phyloP scores from a whole-genome alignment of 2,888 invertebrate species.

The Pandemis corylana region DNA sequence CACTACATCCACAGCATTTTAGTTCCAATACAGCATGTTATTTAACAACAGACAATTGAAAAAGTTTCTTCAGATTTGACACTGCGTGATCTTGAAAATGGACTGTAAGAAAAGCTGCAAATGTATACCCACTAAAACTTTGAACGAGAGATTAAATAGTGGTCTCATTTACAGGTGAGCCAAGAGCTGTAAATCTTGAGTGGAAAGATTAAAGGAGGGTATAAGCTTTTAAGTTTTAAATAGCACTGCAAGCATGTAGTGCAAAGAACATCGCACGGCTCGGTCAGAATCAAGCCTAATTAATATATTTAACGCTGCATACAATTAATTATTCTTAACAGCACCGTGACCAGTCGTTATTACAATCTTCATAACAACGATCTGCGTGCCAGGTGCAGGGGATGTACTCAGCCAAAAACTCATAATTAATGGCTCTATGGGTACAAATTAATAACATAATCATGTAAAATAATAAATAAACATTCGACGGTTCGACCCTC shows the following conservation, averaged over 20 bases:
- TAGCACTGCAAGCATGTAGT: not conserved
- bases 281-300: slow-evolving; percentile 18
- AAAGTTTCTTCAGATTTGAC: not conserved
- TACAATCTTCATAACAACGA: slow-evolving; percentile 8
- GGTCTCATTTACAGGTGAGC: slow-evolving; percentile 10
- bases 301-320: not conserved
- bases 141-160: not conserved
- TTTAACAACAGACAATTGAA: too few species aligned
- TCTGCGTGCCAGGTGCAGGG: slow-evolving; percentile 22
- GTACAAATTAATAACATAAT: slow-evolving; percentile 14
- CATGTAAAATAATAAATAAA: slow-evolving; percentile 34
- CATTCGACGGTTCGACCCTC: slow-evolving; percentile 33
- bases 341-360: not conserved
- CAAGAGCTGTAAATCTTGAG: slow-evolving; percentile 17
- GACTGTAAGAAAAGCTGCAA: not conserved
- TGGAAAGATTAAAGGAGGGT: slow-evolving; percentile 11
- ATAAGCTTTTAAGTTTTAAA: slow-evolving; percentile 4
- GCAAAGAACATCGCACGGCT: not conserved
- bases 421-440: slow-evolving; percentile 21
- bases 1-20: too few species aligned
- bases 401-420: slow-evolving; percentile 29
- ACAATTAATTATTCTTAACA: slow-evolving; percentile 5
- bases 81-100: not conserved
- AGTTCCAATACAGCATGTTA: too few species aligned
- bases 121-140: not conserved